Percentiles rank a stretch among this genome's conserved stretches.
Evolutionary conservation across 2,797 vertebrate genomes (phyloP).

Genomic region (Hylomyscus alleni): DNA sequence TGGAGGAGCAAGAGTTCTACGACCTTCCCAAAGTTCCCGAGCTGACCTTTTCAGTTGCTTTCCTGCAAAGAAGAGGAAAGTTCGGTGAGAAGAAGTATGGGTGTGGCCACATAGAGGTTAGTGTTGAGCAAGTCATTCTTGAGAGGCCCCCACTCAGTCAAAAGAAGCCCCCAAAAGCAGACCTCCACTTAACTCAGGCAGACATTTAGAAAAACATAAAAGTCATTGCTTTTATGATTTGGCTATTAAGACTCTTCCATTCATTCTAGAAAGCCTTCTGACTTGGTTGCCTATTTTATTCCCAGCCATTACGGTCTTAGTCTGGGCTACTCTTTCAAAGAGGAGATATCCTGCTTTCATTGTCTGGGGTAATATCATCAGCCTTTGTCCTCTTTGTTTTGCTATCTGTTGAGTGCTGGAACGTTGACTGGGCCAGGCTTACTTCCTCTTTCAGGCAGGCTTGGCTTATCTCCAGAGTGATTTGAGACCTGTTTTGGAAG

Average conservation of each 20-base stretch:
- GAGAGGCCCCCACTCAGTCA: background rate
- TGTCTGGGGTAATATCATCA: constrained; percentile 62
- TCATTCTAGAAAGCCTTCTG: constrained; percentile 37
- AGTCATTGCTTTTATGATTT: constrained; percentile 18
- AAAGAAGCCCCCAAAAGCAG: constrained; percentile 46
- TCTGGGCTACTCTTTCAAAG: constrained; percentile 20
- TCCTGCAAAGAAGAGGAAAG: constrained; percentile 33
- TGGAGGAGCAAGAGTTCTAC: too few relatives aligned
- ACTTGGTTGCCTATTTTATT: constrained; percentile 59
- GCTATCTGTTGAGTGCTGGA: constrained; percentile 67
- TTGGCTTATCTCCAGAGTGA: constrained; percentile 78
- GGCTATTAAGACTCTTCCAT: background rate
- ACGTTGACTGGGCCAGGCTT: constrained; percentile 58
- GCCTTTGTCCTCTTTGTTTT: constrained; percentile 75
- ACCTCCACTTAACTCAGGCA: background rate
- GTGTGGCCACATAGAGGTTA: background rate
- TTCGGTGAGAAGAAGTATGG: background rate
- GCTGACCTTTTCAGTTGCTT: background rate
- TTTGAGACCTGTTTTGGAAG: constrained; percentile 78
- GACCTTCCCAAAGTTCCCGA: too few relatives aligned
- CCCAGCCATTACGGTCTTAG: background rate
- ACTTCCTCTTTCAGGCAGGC: constrained; percentile 77
- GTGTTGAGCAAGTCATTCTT: constrained; percentile 41
- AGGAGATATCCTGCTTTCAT: constrained; percentile 55
- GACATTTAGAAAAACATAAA: background rate